Percentiles rank a stretch among this genome's conserved stretches.
Evolutionary conservation across 2,888 invertebrate genomes (phyloP).

Genomic region (Diabrotica balteata): DNA sequence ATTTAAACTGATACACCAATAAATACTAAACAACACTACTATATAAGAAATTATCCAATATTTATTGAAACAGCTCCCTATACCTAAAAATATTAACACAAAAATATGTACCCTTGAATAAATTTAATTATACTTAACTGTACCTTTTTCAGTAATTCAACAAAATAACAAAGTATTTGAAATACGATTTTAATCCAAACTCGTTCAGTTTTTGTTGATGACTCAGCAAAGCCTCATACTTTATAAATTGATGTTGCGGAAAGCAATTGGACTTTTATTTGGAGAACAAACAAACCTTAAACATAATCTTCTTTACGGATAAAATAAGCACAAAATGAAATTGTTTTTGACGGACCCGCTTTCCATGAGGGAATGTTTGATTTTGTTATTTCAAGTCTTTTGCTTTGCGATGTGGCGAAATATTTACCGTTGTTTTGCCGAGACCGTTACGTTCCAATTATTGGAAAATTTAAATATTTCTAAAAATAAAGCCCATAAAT

Average conservation of each 20-base stretch:
- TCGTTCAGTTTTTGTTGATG: conserved; percentile 22
- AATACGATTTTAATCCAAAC: not conserved
- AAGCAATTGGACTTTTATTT: conserved; percentile 38
- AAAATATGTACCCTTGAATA: not conserved
- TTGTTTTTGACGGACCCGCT: conserved; percentile 19
- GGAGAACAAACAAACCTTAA: conserved; percentile 36
- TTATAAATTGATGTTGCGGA: conserved; percentile 35
- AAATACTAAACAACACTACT: too few relatives aligned
- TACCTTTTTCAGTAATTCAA: not conserved
- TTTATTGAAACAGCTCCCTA: too few relatives aligned
- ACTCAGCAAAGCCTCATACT: conserved; percentile 12
- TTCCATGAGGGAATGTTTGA: not conserved
- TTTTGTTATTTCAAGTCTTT: conserved; percentile 14
- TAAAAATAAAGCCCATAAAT: too few relatives aligned
- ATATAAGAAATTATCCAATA: too few relatives aligned
- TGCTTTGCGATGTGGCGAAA: not conserved
- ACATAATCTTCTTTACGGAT: conserved; percentile 26
- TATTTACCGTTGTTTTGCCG: conserved; percentile 1
- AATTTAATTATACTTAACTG: conserved; percentile 4
- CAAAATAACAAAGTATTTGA: too few relatives aligned
- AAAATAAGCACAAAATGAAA: conserved; percentile 19
- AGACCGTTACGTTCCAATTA: too few relatives aligned
- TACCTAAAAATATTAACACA: too few relatives aligned
- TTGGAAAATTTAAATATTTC: too few relatives aligned
- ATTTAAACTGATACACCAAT: too few relatives aligned